A percentile compares a stretch with the other conserved stretches of the same genome.
Evolutionary conservation across 2,113 vertebrate species (phyloP).

Genomic region (Syrmaticus mikado): DNA sequence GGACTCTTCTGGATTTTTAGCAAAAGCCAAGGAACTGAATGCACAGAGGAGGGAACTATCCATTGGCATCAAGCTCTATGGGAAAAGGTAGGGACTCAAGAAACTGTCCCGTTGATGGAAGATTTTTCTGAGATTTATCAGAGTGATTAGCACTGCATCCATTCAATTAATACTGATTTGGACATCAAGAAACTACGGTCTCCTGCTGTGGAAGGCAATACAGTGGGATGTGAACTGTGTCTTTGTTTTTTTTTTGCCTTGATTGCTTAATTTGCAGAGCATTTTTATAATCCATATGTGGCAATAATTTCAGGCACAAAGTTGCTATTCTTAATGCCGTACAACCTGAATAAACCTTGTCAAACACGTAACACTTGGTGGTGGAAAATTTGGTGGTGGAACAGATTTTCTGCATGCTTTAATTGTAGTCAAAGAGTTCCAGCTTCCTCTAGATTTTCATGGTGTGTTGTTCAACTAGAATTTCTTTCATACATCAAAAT

Average conservation of each 20-base stretch:
- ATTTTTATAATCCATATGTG: background rate
- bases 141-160: background rate
- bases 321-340: accelerated
- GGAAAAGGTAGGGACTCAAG: background rate
- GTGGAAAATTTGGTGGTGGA: conserved; percentile 39
- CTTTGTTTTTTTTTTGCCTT: background rate
- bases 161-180: background rate
- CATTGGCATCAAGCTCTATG: background rate
- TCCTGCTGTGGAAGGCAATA: background rate
- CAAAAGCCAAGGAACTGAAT: background rate
- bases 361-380: background rate
- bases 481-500: conserved; percentile 26
- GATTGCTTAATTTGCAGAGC: background rate
- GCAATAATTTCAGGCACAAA: conserved; percentile 33
- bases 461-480: conserved; percentile 6
- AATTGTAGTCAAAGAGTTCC: conserved; percentile 43
- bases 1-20: background rate
- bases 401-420: conserved; percentile 53
- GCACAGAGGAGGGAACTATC: background rate
- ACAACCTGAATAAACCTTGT: conserved; percentile 45
- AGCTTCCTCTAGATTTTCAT: conserved; percentile 41
- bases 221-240: background rate
- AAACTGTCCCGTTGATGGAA: background rate
- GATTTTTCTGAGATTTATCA: background rate
- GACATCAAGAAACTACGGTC: background rate